Conservation (phyloP, 2,113 vertebrate genomes). For the Malurus cyaneus region DNA sequence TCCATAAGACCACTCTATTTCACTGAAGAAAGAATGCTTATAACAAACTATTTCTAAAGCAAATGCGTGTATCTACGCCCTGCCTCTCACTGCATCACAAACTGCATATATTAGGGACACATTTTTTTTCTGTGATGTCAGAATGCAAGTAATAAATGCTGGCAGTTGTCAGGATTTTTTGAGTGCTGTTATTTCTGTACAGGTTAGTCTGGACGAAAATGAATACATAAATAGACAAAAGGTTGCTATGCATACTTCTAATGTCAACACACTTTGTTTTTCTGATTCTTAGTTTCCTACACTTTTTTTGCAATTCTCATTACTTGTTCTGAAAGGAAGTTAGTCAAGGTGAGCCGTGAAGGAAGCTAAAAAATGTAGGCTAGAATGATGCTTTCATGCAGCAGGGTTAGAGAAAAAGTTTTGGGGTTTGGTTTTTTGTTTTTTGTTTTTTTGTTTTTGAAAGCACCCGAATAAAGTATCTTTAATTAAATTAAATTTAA, state of each 20-base stretch:
- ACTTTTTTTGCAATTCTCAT: neutral
- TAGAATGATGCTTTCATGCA: neutral
- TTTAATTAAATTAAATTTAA: neutral
- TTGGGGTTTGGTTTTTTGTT: too few species aligned
- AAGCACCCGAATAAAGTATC: neutral
- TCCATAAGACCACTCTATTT: neutral
- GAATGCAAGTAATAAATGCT: neutral
- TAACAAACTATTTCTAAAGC: neutral
- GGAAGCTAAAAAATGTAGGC: neutral
- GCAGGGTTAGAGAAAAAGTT: neutral
- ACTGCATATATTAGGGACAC: neutral
- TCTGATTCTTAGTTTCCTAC: neutral
- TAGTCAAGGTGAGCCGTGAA: accelerated
- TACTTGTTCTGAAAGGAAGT: neutral
- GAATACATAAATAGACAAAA: neutral
- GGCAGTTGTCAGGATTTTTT: neutral
- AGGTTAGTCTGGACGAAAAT: neutral
- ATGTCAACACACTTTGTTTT: neutral
- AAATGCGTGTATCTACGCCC: accelerated
- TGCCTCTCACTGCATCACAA: neutral
- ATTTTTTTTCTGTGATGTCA: neutral
- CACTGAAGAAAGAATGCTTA: neutral
- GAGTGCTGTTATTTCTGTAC: neutral
- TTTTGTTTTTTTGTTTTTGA: neutral
- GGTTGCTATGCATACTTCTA: neutral